phyloP scores from a whole-genome alignment of 2,888 invertebrate species.

The Hecatera dysodea region DNA sequence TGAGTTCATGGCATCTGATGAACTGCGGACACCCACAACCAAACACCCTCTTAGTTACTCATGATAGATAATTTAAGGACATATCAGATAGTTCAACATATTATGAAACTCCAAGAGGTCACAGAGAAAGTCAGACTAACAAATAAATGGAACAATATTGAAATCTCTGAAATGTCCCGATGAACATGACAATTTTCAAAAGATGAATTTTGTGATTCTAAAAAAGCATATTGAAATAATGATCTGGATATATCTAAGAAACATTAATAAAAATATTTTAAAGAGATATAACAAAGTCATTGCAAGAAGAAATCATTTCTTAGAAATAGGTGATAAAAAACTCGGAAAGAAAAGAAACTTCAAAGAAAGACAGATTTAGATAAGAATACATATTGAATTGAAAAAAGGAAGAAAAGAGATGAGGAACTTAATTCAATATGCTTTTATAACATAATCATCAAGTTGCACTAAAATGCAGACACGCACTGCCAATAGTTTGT shows the following conservation, averaged over 20 bases:
- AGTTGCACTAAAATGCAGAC: conserved; percentile 92
- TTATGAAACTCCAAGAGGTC: conserved; percentile 9
- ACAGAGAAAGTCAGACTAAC: conserved; percentile 17
- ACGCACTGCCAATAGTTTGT: conserved; percentile 89
- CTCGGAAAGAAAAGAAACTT: conserved; percentile 9
- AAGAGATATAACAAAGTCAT: conserved; percentile 44
- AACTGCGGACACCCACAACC: conserved; percentile 91
- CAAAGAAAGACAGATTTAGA: conserved; percentile 29
- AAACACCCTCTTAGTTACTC: conserved; percentile 89
- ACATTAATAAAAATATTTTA: conserved; percentile 46
- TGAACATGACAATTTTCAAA: conserved; percentile 79
- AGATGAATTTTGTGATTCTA: conserved; percentile 84
- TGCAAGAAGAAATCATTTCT: conserved; percentile 30
- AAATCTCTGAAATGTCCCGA: conserved; percentile 81
- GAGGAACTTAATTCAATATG: conserved; percentile 88
- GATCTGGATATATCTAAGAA: conserved; percentile 63
- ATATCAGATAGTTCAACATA: conserved; percentile 79
- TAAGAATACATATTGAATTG: conserved; percentile 58
- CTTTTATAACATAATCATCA: conserved; percentile 80
- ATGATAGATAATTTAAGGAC: conserved; percentile 78
- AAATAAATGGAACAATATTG: conserved; percentile 66
- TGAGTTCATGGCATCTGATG: conserved; percentile 89
- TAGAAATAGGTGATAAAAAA: conserved; percentile 36
- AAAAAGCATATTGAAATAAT: conserved; percentile 90
- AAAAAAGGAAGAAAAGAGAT: conserved; percentile 50